Percentiles rank a stretch among this genome's conserved stretches.
These are phyloP conservation scores for Euleptes europaea DNA, from an alignment of 2,113 vertebrate genomes.

Conservation along the genomic window DNA sequence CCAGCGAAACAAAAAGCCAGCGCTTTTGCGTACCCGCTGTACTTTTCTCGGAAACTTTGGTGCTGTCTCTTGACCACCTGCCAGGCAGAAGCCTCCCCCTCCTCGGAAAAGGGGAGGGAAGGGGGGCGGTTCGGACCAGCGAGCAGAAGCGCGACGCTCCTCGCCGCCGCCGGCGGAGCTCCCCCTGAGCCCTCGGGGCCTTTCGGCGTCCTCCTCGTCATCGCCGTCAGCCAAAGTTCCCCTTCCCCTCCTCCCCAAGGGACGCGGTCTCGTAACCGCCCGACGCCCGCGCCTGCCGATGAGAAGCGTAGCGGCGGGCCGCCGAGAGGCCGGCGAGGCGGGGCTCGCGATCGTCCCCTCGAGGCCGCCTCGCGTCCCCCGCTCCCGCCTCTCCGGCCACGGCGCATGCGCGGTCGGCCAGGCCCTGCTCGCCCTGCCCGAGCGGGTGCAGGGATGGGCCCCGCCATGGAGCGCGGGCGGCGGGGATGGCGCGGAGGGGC, in stretches of 20 bases:
- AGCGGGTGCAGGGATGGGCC: conserved; percentile 37
- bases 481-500: conserved; percentile 16
- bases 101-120: too few relatives aligned
- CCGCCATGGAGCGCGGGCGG: conserved; percentile 19
- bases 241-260: background rate
- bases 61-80: background rate
- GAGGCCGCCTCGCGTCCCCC: conserved; percentile 13
- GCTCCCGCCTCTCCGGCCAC: conserved; percentile 2
- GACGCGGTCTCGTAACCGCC: background rate
- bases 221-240: background rate
- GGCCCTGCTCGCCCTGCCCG: conserved; percentile 36
- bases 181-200: too few relatives aligned
- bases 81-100: background rate
- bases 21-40: background rate
- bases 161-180: too few relatives aligned
- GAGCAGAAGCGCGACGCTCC: background rate
- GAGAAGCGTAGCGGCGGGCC: background rate
- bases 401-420: conserved; percentile 30
- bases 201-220: too few relatives aligned
- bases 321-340: background rate
- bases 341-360: background rate
- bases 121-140: background rate
- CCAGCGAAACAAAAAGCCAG: background rate
- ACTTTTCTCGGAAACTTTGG: background rate
- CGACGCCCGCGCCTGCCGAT: background rate